phyloP scores from a whole-genome alignment of 2,888 invertebrate genomes.

The Lucinisca nassula region DNA sequence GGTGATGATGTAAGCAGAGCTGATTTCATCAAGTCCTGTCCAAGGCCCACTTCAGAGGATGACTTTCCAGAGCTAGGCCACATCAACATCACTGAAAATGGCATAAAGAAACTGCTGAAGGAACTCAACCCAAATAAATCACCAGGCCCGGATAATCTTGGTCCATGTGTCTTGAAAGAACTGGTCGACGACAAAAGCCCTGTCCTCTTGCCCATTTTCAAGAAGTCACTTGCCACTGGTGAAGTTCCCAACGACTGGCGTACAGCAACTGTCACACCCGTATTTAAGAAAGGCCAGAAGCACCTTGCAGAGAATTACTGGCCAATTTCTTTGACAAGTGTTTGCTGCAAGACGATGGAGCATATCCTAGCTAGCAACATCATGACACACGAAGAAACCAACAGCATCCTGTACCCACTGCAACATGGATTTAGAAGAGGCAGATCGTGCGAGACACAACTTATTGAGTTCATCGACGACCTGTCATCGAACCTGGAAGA shows the following conservation, averaged over 20 bases:
- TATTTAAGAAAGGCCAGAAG: not conserved
- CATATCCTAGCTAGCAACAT: not conserved
- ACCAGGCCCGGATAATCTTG: not conserved
- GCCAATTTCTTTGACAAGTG: conserved; percentile 12
- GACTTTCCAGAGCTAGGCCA: too few relatives aligned
- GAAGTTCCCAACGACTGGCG: conserved; percentile 16
- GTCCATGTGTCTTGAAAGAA: conserved; percentile 19
- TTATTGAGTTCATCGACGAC: conserved; percentile 4
- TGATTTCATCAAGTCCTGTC: too few relatives aligned
- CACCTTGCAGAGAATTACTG: conserved; percentile 14
- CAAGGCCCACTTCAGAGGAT: too few relatives aligned
- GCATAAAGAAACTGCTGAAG: not conserved
- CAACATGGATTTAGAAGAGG: conserved; percentile 7
- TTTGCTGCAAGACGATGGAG: too few relatives aligned
- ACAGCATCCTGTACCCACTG: conserved; percentile 2
- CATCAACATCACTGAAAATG: too few relatives aligned
- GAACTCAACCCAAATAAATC: not conserved
- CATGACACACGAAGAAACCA: not conserved
- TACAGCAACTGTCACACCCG: too few relatives aligned
- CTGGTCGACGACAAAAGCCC: not conserved
- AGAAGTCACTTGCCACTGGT: conserved; percentile 16
- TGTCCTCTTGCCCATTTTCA: not conserved
- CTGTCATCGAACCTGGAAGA: not conserved
- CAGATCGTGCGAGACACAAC: conserved; percentile 6
- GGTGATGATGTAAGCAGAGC: too few relatives aligned